phyloP scores from a whole-genome alignment of 2,797 vertebrate genomes.

The Onychomys leucogaster region DNA sequence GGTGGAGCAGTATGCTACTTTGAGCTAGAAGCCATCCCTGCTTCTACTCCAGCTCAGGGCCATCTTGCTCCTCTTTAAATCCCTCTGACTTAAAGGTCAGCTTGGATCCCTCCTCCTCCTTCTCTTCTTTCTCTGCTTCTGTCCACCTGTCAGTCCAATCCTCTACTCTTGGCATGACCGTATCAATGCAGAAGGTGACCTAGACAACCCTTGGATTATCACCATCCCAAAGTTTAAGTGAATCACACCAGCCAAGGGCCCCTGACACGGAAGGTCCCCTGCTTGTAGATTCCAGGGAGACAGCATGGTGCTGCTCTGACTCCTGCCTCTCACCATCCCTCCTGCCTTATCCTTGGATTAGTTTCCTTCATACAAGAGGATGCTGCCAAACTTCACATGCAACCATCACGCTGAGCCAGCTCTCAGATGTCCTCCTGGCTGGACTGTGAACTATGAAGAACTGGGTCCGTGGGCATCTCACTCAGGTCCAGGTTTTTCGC shows the following conservation, averaged over 20 bases:
- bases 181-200: not conserved
- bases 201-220: not conserved
- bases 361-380: fast-evolving
- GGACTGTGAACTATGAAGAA: not conserved
- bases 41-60: not conserved
- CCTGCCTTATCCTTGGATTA: not conserved
- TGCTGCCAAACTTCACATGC: not conserved
- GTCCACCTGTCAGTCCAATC: not conserved
- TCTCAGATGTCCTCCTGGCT: not conserved
- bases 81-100: not conserved
- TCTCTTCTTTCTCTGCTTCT: no score
- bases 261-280: not conserved
- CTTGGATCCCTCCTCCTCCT: not conserved
- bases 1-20: not conserved
- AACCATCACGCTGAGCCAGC: no score
- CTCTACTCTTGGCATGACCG: not conserved
- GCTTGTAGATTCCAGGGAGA: not conserved
- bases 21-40: not conserved
- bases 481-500: not conserved
- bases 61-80: not conserved
- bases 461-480: no score
- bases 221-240: not conserved
- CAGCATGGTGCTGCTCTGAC: fast-evolving
- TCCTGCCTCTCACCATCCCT: not conserved
- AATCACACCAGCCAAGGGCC: not conserved